Conservation (phyloP, 2,113 vertebrate species). For the Saguinus imperator region DNA sequence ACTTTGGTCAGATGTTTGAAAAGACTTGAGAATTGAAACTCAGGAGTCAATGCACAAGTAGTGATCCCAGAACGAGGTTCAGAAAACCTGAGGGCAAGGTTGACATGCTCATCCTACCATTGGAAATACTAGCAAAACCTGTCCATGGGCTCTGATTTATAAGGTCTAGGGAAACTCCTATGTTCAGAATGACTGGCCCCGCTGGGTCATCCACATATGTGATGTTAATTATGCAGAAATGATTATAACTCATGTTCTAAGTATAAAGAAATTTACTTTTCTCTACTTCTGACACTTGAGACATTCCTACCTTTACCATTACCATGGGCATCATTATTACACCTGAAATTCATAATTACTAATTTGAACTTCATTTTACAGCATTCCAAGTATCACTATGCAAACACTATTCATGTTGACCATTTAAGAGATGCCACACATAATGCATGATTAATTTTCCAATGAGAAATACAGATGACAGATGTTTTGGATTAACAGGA, state of each 20-base stretch:
- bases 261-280: background rate
- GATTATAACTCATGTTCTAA: background rate
- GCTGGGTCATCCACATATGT: background rate
- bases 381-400: background rate
- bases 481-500: background rate
- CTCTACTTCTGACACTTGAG: background rate
- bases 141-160: background rate
- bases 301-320: background rate
- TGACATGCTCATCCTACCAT: background rate
- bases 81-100: background rate
- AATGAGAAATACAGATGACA: background rate
- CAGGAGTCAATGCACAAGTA: background rate
- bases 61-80: background rate
- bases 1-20: background rate
- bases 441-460: background rate
- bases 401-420: background rate
- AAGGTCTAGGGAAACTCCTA: background rate
- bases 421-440: background rate
- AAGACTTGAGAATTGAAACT: background rate
- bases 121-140: background rate
- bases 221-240: background rate
- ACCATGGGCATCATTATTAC: background rate
- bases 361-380: background rate
- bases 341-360: background rate
- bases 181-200: background rate